These are phyloP conservation scores for Callorhinus ursinus DNA, from an alignment of 2,113 vertebrate genomes.

Conservation along the genomic window DNA sequence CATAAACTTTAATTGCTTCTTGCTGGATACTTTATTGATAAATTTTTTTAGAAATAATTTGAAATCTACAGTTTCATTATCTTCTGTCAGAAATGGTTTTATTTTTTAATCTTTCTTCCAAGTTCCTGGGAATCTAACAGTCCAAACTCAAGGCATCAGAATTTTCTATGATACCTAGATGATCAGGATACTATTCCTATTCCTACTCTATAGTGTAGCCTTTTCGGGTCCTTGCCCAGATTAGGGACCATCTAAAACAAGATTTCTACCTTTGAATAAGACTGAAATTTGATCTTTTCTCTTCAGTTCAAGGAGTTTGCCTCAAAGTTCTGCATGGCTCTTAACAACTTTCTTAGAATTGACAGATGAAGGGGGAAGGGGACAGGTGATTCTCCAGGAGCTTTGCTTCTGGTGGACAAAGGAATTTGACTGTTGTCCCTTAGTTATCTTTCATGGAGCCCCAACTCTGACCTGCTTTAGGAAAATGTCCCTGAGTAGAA, in stretches of 20 bases:
- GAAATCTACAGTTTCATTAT: neutral
- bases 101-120: neutral
- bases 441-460: neutral
- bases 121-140: neutral
- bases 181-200: neutral
- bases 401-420: neutral
- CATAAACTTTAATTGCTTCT: neutral
- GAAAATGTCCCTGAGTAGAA: neutral
- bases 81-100: constrained; percentile 5
- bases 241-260: neutral
- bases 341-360: neutral
- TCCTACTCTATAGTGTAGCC: neutral
- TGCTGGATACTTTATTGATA: neutral
- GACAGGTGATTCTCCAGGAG: neutral
- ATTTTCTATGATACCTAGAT: neutral
- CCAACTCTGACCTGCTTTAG: neutral
- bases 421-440: neutral
- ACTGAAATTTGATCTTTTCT: neutral
- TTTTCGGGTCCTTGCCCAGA: neutral
- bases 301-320: neutral
- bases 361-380: neutral
- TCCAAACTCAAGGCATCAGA: neutral
- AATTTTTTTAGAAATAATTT: neutral
- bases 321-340: neutral
- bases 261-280: neutral